Evolutionary conservation across 2,113 vertebrate species (phyloP).

Genomic region (Maccullochella peelii): DNA sequence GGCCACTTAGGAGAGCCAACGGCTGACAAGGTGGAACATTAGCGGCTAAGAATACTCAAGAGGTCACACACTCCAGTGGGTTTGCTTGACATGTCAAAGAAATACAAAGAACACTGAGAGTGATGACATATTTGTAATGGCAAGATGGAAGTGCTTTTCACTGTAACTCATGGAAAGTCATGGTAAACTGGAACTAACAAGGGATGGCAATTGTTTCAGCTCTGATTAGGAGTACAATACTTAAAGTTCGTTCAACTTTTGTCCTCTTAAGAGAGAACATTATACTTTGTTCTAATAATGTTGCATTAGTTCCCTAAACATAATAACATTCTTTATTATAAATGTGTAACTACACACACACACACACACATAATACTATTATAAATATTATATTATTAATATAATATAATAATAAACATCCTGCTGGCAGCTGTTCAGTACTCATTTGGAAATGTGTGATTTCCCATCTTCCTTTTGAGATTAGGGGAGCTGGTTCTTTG

Average conservation of each 20-base stretch:
- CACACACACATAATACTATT: not conserved
- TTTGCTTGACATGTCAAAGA: not conserved
- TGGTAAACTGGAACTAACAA: not conserved
- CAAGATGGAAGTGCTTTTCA: not conserved
- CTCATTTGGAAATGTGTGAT: not conserved
- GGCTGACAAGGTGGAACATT: not conserved
- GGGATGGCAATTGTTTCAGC: conserved; percentile 22
- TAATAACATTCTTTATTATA: not conserved
- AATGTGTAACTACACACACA: not conserved
- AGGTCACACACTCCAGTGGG: conserved; percentile 12
- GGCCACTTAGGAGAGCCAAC: conserved; percentile 12
- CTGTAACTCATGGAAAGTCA: not conserved
- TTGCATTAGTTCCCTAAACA: not conserved
- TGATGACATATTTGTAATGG: conserved; percentile 7
- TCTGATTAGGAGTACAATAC: not conserved
- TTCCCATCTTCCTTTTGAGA: not conserved
- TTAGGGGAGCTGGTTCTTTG: not conserved
- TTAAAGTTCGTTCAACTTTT: not conserved
- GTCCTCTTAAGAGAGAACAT: not conserved
- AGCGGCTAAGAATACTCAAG: conserved; percentile 23
- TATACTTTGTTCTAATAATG: not conserved
- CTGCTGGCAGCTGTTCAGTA: not conserved
- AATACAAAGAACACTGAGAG: conserved; percentile 19
- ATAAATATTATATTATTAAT: too few species aligned
- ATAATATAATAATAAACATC: not conserved